These are phyloP conservation scores for Ochotona curzoniae DNA, from an alignment of 2,113 vertebrate species.

Conservation along the genomic window DNA sequence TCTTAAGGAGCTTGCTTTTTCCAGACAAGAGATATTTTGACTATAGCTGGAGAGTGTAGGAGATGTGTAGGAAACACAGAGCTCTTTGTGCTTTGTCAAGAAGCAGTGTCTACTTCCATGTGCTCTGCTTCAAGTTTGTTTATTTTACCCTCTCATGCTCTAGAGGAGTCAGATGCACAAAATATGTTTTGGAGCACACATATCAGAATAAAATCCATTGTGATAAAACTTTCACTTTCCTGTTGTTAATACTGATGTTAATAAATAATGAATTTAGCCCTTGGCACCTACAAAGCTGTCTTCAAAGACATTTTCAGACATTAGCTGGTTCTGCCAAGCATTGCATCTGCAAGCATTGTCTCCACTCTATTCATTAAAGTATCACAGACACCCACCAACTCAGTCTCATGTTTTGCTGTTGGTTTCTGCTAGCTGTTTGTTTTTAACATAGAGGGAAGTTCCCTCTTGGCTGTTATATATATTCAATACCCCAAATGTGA, in stretches of 20 bases:
- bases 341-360: neutral
- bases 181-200: neutral
- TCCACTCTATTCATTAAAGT: neutral
- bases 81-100: neutral
- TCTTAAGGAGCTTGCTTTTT: neutral
- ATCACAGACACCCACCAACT: neutral
- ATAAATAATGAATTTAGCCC: slow-evolving; percentile 8
- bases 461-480: neutral
- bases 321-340: neutral
- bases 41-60: neutral
- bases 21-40: neutral
- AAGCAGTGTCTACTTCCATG: neutral
- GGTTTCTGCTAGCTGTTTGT: neutral
- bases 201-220: slow-evolving; percentile 8
- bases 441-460: neutral
- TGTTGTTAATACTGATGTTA: slow-evolving; percentile 25
- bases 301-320: neutral
- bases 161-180: neutral
- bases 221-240: neutral
- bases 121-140: neutral
- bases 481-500: neutral
- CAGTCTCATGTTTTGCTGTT: neutral
- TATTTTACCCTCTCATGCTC: slow-evolving; percentile 1
- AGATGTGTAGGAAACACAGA: neutral
- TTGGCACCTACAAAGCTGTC: neutral